A percentile compares a stretch with the other conserved stretches of the same genome.
phyloP scores from a whole-genome alignment of 2,113 vertebrate genomes.

The human (Homo sapiens) region DNA sequence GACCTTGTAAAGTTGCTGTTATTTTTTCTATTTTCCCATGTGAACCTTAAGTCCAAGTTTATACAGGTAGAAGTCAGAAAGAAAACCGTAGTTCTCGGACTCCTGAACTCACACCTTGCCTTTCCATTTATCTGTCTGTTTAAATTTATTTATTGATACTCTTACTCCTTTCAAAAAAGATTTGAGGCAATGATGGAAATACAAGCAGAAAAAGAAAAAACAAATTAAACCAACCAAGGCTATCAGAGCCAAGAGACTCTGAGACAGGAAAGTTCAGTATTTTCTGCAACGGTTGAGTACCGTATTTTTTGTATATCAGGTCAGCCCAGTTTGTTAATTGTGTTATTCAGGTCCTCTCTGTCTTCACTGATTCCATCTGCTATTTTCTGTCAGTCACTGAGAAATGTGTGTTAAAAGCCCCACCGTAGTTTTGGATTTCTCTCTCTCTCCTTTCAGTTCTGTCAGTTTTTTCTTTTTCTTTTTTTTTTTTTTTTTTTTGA shows the following conservation, averaged over 20 bases:
- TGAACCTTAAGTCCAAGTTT: not conserved
- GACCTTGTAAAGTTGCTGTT: too few relatives aligned
- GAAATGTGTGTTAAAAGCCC: not conserved
- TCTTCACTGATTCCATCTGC: too few relatives aligned
- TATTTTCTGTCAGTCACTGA: not conserved
- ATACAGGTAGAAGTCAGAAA: not conserved
- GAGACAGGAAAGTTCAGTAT: not conserved
- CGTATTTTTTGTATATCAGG: accelerated
- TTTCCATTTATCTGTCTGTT: not conserved
- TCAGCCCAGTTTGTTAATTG: accelerated
- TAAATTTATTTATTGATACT: not conserved
- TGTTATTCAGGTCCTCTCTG: not conserved
- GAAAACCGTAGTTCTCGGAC: not conserved
- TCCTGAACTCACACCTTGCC: not conserved
- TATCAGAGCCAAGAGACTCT: not conserved
- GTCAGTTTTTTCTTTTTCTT: not conserved
- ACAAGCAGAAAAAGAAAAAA: not conserved
- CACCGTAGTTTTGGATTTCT: not conserved
- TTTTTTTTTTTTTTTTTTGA: too few relatives aligned
- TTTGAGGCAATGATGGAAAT: not conserved
- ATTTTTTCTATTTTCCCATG: not conserved
- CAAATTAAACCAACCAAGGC: not conserved
- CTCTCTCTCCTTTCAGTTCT: not conserved
- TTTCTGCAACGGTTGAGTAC: accelerated
- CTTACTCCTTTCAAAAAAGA: not conserved